phyloP scores from a whole-genome alignment of 1,140 invertebrate genomes.

The Eumaeus atala region DNA sequence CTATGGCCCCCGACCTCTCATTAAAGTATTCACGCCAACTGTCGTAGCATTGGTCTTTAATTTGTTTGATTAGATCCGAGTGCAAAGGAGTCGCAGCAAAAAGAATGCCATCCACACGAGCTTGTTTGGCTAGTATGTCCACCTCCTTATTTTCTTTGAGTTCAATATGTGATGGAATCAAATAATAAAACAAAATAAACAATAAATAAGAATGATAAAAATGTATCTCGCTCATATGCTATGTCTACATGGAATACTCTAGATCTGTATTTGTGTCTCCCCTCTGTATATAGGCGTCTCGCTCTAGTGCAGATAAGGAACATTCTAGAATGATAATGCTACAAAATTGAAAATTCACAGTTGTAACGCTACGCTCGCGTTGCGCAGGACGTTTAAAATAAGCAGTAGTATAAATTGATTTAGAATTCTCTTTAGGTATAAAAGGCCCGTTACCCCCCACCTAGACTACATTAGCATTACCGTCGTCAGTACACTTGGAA shows the following conservation, averaged over 20 bases:
- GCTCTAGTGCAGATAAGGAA: conserved; percentile 33
- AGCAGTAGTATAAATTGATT: conserved; percentile 22
- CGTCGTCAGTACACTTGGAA: neutral
- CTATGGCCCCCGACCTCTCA: too few relatives aligned
- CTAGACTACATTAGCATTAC: conserved; percentile 34
- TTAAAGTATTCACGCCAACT: too few relatives aligned
- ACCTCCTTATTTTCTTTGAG: too few relatives aligned
- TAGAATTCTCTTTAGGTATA: conserved; percentile 28
- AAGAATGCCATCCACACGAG: too few relatives aligned
- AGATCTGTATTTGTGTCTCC: conserved; percentile 28
- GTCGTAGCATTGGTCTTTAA: too few relatives aligned
- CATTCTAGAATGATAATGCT: conserved; percentile 44
- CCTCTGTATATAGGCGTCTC: conserved; percentile 24
- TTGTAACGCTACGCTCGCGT: neutral
- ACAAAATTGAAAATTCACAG: conserved; percentile 16
- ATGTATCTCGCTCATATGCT: neutral
- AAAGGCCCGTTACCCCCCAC: conserved; percentile 19
- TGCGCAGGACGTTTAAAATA: conserved; percentile 22
- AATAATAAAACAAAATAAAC: neutral
- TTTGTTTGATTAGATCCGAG: too few relatives aligned
- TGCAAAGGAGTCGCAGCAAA: too few relatives aligned
- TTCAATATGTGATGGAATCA: neutral
- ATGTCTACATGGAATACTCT: conserved; percentile 27
- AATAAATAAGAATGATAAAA: neutral
- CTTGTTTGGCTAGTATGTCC: too few relatives aligned